Percentiles rank a stretch among this genome's conserved stretches.
phyloP scores from a whole-genome alignment of 2,888 invertebrate species.

The Theodoxus fluviatilis region DNA sequence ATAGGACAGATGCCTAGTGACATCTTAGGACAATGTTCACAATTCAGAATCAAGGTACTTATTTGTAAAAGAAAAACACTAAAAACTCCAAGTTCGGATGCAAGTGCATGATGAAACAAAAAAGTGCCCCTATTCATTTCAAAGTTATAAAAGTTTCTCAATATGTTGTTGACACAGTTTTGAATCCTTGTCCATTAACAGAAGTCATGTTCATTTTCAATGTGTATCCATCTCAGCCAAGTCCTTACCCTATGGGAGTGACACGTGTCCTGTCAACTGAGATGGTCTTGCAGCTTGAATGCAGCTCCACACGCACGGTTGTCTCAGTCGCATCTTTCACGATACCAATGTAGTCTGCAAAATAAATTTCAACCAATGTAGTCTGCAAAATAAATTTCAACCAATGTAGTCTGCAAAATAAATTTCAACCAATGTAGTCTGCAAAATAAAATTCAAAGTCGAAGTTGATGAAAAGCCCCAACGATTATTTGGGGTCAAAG shows the following conservation, averaged over 20 bases:
- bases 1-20: not conserved
- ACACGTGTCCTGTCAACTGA: slow-evolving; percentile 78
- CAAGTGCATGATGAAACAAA: not conserved
- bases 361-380: slow-evolving; percentile 10
- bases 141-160: not conserved
- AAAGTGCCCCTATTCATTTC: not conserved
- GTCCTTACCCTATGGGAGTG: too few relatives aligned
- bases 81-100: too few relatives aligned
- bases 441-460: not conserved
- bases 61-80: not conserved
- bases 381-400: not conserved
- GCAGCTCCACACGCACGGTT: slow-evolving; percentile 94
- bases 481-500: too few relatives aligned
- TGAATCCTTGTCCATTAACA: too few relatives aligned
- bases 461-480: too few relatives aligned
- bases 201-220: too few relatives aligned
- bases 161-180: too few relatives aligned
- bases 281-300: slow-evolving; percentile 96
- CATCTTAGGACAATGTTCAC: not conserved
- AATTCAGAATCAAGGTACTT: not conserved
- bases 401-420: too few relatives aligned
- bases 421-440: too few relatives aligned
- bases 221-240: not conserved
- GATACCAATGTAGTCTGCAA: slow-evolving; percentile 85
- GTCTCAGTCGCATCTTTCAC: slow-evolving; percentile 96